Conservation (phyloP, 2,797 vertebrate genomes). For the Hemibagrus guttatus region DNA sequence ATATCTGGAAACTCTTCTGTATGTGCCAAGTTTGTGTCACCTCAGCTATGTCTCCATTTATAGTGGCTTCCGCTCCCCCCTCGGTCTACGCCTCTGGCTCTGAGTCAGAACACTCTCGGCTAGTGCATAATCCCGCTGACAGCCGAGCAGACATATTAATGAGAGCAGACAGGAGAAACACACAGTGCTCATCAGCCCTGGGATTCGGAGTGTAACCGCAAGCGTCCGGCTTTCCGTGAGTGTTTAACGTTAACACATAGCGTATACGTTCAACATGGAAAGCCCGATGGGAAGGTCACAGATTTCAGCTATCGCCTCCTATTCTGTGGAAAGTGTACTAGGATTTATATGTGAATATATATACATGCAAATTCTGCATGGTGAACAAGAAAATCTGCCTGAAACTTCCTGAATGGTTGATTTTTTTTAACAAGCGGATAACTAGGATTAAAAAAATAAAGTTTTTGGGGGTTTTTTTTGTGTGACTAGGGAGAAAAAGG, state of each 20-base stretch:
- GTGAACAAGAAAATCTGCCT: background rate
- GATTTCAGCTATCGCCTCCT: background rate
- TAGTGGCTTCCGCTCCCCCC: constrained; percentile 65
- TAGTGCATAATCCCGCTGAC: constrained; percentile 68
- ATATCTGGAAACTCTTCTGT: constrained; percentile 76
- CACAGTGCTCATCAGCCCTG: constrained; percentile 39
- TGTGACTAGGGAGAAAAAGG: background rate
- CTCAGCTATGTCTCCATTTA: constrained; percentile 76
- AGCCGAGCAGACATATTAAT: constrained; percentile 62
- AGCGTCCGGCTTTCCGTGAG: constrained; percentile 15
- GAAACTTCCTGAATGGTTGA: background rate
- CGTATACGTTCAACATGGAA: constrained; percentile 23
- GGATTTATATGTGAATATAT: background rate
- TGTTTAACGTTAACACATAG: constrained; percentile 35
- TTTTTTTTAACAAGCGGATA: background rate
- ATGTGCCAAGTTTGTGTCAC: constrained; percentile 78
- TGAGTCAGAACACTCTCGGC: constrained; percentile 60
- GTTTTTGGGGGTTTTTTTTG: background rate
- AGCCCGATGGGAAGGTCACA: constrained; percentile 12
- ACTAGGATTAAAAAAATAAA: constrained; percentile 6
- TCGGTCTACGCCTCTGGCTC: constrained; percentile 62
- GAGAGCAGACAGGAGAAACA: constrained; percentile 46
- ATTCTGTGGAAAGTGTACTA: background rate
- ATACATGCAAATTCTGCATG: background rate
- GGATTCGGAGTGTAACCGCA: constrained; percentile 32